Evolutionary conservation across 2,797 vertebrate genomes (phyloP), one percentile per base, ranked within the genome.

Genomic region (Kryptolebias ocellatus): DNA sequence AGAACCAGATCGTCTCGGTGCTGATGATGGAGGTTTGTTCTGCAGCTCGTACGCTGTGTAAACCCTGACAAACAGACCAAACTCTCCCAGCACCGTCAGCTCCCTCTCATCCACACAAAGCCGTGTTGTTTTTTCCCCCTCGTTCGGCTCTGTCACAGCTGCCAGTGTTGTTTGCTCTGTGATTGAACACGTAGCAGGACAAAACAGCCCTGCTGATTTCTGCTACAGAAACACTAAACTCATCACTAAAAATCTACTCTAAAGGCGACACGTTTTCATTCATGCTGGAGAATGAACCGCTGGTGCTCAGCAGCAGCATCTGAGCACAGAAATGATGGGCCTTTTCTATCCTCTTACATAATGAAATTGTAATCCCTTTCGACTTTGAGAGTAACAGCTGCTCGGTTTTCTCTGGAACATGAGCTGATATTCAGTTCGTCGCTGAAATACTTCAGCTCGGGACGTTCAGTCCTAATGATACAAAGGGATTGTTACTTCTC

Each of bases 271-370:
- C 72, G 58, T 18, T 5, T 24, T 12, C 4, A 54, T 17, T 31
- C 60, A 15, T 16, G 24, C 50, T 47, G 60, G 8, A 44, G 51
- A 70, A 56, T 34, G 37, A 79, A 20, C n/a, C 39, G 71, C 78
- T 73, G 59, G 59, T 60, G 51, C 56, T 70, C 8, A 60, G 63
- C 11, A 2, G 63, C 11, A 2, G 52, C 60, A 16, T 45, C 67
- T 42, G 29, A 63, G 63, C 57, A 9, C 65, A 76, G 47, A 64
- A 7, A 53, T 2, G 56, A 71, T 56, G 74, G 18, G 29, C 50
- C 67, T 60, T 55, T 76, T 29, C 72, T 31, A 78, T 81, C 78
- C 67, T 76, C 74, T 89, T 90, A 81, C 52, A 17, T 89, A 83
- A 88, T 34, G 24, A 56, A 56, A 70, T n/a, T 61, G 67, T 85